A percentile compares a stretch with the other conserved stretches of the same genome.
Conservation (phyloP, 2,797 vertebrate genomes). For the Borostomias antarcticus region DNA sequence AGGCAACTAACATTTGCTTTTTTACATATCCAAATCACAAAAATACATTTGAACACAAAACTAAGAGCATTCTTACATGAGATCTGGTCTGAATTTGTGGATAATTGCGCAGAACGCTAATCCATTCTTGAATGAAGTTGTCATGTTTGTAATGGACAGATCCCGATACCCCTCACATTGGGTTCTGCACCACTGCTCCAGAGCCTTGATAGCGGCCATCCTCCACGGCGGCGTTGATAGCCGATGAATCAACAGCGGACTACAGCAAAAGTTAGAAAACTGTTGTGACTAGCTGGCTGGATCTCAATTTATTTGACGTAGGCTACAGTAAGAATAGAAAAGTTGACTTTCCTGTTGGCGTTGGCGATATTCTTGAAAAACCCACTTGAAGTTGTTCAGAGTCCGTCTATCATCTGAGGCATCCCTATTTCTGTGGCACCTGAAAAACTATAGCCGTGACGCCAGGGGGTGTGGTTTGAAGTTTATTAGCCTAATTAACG, state of each 20-base stretch:
- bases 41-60: not conserved
- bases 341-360: not conserved
- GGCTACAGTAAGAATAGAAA: not conserved
- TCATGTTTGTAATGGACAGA: conserved; percentile 93
- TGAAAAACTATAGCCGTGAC: conserved; percentile 13
- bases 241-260: no score
- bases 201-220: conserved; percentile 92
- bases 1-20: not conserved
- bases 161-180: conserved; percentile 91
- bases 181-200: conserved; percentile 91
- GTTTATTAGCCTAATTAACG: not conserved
- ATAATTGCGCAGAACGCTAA: conserved; percentile 96
- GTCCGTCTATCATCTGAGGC: not conserved
- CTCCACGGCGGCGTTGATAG: not conserved
- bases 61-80: conserved; percentile 83
- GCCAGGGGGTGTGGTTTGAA: conserved; percentile 20
- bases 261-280: not conserved
- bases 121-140: conserved; percentile 92
- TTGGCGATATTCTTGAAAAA: not conserved
- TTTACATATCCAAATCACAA: not conserved
- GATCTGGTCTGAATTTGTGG: conserved; percentile 92
- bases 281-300: no score
- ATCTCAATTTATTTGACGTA: not conserved
- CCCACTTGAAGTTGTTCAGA: not conserved
- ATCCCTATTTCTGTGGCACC: not conserved